These are phyloP conservation scores for Ditula angustiorana DNA, from an alignment of 2,888 invertebrate genomes.

Conservation along the genomic window DNA sequence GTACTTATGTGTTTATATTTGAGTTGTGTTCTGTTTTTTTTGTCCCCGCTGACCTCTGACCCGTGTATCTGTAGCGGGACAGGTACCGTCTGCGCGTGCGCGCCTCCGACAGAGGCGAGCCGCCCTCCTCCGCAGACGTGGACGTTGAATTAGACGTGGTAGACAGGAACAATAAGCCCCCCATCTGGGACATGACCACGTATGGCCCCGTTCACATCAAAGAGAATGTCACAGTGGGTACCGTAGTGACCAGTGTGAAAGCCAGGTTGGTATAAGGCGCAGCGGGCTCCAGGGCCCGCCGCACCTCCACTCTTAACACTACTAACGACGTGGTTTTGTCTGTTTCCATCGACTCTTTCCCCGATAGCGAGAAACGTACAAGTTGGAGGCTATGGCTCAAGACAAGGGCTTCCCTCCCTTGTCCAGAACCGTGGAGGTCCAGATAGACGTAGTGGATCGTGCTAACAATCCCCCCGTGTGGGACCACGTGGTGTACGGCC, in stretches of 20 bases:
- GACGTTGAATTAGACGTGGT: constrained; percentile 99
- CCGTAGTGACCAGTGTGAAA: constrained; percentile 99
- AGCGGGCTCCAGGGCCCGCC: constrained; percentile 81
- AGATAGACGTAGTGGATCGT: constrained; percentile 99
- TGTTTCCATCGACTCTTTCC: constrained; percentile 88
- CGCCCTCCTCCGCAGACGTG: constrained; percentile 97
- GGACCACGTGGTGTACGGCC: constrained; percentile 98
- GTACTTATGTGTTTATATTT: constrained; percentile 83
- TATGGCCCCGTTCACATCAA: constrained; percentile 99
- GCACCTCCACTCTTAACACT: constrained; percentile 84
- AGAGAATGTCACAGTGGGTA: constrained; percentile 99
- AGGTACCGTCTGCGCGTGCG: constrained; percentile 98
- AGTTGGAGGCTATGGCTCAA: constrained; percentile 99
- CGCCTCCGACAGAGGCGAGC: constrained; percentile 97
- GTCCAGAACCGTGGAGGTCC: constrained; percentile 98
- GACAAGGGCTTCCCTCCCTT: constrained; percentile 98
- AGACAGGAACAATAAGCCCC: constrained; percentile 99
- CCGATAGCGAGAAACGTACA: constrained; percentile 97
- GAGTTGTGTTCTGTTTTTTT: constrained; percentile 86
- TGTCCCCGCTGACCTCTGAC: constrained; percentile 89
- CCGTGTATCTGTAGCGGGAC: constrained; percentile 96
- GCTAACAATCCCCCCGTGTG: constrained; percentile 99
- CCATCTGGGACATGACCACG: constrained; percentile 97
- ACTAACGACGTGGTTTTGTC: constrained; percentile 89
- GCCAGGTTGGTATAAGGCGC: constrained; percentile 96